Evolutionary conservation across 2,797 vertebrate species (phyloP).

Genomic region (Lacerta agilis): DNA sequence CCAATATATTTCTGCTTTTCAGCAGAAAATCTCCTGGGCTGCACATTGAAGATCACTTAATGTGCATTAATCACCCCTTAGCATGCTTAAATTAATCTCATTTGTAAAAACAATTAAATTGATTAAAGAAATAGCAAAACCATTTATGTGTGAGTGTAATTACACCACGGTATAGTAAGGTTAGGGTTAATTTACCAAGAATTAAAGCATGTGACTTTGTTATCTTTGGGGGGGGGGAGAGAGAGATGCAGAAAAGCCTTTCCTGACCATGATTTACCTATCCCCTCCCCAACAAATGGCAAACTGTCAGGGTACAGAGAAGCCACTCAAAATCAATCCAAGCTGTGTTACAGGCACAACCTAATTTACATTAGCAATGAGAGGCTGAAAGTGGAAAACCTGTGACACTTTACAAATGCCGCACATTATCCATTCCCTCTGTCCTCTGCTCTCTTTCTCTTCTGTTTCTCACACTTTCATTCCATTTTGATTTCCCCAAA

Average conservation of each 20-base stretch:
- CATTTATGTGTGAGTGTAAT: too few relatives aligned
- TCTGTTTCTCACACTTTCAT: neutral
- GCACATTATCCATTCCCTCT: neutral
- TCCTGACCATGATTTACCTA: neutral
- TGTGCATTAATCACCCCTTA: neutral
- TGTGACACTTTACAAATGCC: neutral
- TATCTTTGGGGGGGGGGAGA: neutral
- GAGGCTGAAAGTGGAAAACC: too few relatives aligned
- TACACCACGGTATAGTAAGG: too few relatives aligned
- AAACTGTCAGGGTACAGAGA: neutral
- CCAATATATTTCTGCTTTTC: neutral
- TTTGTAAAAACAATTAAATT: neutral
- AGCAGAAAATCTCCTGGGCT: neutral
- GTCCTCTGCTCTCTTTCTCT: neutral
- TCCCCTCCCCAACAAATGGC: neutral
- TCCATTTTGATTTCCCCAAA: too few relatives aligned
- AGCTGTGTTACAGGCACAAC: neutral
- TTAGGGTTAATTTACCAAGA: neutral
- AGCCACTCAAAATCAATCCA: neutral
- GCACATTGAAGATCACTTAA: neutral
- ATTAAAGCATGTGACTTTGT: neutral
- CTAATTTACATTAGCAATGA: neutral
- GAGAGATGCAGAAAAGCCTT: neutral
- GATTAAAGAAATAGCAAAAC: neutral
- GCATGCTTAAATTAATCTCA: neutral